Evolutionary conservation across 1,140 invertebrate genomes (phyloP).

Genomic region (Brachionus plicatilis): DNA sequence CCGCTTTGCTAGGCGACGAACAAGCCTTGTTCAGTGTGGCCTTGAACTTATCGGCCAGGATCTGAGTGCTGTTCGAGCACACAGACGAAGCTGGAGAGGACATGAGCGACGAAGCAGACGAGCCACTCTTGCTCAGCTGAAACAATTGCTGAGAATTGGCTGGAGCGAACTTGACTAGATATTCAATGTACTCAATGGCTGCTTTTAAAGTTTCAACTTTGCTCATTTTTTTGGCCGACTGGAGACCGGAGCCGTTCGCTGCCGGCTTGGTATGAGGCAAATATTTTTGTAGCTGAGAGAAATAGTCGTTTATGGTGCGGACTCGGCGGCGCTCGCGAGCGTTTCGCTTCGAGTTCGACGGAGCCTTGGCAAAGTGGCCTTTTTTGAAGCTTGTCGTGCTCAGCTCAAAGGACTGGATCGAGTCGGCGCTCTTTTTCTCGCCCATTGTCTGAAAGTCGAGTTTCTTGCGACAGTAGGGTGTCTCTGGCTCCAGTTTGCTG

Average conservation of each 20-base stretch:
- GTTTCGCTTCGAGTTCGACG: conserved; percentile 34
- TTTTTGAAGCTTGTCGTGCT: not conserved
- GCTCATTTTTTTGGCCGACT: conserved; percentile 30
- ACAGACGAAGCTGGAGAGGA: conserved; percentile 18
- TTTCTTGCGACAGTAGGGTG: not conserved
- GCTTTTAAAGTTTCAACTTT: conserved; percentile 34
- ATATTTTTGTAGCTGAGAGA: conserved; percentile 27
- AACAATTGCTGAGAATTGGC: conserved; percentile 14
- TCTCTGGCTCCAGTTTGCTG: not conserved
- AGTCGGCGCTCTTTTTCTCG: not conserved
- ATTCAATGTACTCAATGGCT: conserved; percentile 39
- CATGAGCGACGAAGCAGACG: not conserved
- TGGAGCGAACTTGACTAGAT: not conserved
- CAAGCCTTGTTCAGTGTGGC: not conserved
- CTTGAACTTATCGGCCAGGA: not conserved
- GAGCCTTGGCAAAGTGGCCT: not conserved
- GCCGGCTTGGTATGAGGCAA: conserved; percentile 17
- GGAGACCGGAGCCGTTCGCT: not conserved
- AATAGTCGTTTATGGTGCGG: conserved; percentile 37
- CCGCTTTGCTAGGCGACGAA: not conserved
- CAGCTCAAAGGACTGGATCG: not conserved
- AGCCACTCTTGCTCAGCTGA: not conserved
- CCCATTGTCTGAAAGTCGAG: not conserved
- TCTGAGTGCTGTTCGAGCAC: not conserved
- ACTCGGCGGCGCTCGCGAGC: conserved; percentile 35